Conservation (phyloP, 2,113 vertebrate genomes). For the Bungarus multicinctus region DNA sequence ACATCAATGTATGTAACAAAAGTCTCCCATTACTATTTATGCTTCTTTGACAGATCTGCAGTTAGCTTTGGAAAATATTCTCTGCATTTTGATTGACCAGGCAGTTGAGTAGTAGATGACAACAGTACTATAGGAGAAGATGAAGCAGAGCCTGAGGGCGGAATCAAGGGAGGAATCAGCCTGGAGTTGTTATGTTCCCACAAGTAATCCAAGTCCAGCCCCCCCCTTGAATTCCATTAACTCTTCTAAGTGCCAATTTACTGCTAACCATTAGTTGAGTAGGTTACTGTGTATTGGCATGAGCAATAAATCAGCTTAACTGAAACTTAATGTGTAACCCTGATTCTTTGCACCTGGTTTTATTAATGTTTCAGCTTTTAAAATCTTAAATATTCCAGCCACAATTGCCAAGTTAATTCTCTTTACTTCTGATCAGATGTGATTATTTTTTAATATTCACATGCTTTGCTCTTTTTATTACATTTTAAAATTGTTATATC, state of each 20-base stretch:
- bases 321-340: background rate
- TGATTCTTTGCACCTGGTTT: background rate
- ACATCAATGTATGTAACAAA: constrained; percentile 25
- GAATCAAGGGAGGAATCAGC: background rate
- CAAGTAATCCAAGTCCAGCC: background rate
- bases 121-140: background rate
- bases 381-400: background rate
- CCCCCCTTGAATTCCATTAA: background rate
- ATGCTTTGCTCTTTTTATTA: background rate
- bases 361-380: background rate
- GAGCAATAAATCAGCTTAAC: background rate
- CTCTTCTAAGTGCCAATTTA: background rate
- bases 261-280: background rate
- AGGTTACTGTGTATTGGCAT: background rate
- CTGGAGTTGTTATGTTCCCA: background rate
- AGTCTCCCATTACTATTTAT: background rate
- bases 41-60: background rate
- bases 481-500: background rate
- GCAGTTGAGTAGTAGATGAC: background rate
- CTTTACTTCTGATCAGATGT: background rate
- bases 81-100: background rate
- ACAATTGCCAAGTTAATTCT: background rate
- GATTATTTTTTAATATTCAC: background rate
- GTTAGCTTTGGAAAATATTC: background rate
- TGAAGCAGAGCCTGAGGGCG: background rate